A percentile compares a stretch with the other conserved stretches of the same genome.
Evolutionary conservation across 2,888 invertebrate genomes (phyloP).

Genomic region (Oxycera nigricornis): DNA sequence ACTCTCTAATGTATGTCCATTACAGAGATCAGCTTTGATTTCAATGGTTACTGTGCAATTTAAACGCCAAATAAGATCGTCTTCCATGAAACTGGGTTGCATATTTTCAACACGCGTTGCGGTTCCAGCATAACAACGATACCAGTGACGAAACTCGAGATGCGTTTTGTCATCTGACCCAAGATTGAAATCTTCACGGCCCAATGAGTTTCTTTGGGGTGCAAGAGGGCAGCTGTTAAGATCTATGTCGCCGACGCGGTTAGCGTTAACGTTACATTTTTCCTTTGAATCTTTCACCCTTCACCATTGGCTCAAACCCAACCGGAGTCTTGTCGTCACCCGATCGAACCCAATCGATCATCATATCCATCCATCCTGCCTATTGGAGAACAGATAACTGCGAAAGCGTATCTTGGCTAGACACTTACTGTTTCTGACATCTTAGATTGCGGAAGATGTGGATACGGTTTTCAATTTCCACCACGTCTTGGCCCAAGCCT

Average conservation of each 20-base stretch:
- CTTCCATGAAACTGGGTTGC: no score
- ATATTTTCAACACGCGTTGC: no score
- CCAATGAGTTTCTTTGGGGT: constrained; percentile 4
- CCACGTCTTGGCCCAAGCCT: background rate
- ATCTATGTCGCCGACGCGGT: background rate
- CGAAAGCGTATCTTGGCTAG: constrained; percentile 25
- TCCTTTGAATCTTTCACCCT: no score
- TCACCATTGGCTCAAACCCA: background rate
- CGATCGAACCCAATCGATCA: background rate
- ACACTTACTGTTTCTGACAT: constrained; percentile 36
- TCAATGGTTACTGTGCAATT: no score
- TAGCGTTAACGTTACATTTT: background rate
- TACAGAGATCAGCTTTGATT: no score
- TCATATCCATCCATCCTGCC: background rate
- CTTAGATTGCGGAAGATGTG: constrained; percentile 37
- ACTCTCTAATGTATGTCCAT: no score
- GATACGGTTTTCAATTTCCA: constrained; percentile 36
- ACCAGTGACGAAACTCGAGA: constrained; percentile 19
- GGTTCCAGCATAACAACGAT: background rate
- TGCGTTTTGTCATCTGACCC: constrained; percentile 24
- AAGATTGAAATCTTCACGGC: constrained; percentile 28
- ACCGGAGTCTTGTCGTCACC: background rate
- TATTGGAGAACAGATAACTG: constrained; percentile 21
- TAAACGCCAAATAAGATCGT: no score
- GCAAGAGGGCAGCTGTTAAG: constrained; percentile 26